These are phyloP conservation scores for Rhorus exstirpatorius DNA, from an alignment of 2,888 invertebrate genomes.

Conservation along the genomic window DNA sequence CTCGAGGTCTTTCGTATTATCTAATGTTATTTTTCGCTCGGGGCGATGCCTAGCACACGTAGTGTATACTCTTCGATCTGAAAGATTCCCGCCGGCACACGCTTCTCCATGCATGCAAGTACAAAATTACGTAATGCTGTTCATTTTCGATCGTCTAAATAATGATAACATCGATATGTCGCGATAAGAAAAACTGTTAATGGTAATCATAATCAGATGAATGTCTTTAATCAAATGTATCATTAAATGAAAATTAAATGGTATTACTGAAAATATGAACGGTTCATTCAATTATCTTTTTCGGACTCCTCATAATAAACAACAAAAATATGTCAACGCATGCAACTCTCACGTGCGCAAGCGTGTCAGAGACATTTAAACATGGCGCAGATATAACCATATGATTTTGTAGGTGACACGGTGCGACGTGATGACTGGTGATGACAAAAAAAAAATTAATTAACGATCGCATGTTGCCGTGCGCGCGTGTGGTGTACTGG, in stretches of 20 bases:
- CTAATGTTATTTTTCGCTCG: neutral
- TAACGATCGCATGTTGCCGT: too few species aligned
- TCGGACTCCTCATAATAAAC: neutral
- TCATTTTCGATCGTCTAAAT: neutral
- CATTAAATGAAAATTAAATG: neutral
- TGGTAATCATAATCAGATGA: neutral
- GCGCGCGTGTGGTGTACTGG: too few species aligned
- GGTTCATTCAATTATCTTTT: neutral
- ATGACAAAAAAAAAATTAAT: neutral
- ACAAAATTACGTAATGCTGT: neutral
- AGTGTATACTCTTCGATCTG: too few species aligned
- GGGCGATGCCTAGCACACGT: too few species aligned
- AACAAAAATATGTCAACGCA: neutral
- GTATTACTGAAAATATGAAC: neutral
- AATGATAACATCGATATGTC: neutral
- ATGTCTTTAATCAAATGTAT: neutral
- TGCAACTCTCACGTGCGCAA: neutral
- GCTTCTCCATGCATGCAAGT: neutral
- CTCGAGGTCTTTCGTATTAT: neutral
- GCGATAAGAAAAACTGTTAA: neutral
- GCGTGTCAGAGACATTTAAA: constrained; percentile 24
- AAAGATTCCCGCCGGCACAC: too few species aligned
- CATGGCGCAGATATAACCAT: constrained; percentile 40
- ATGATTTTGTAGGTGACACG: constrained; percentile 42
- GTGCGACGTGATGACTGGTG: too few species aligned